phyloP scores from a whole-genome alignment of 2,113 vertebrate genomes.

The Hystrix cristata region DNA sequence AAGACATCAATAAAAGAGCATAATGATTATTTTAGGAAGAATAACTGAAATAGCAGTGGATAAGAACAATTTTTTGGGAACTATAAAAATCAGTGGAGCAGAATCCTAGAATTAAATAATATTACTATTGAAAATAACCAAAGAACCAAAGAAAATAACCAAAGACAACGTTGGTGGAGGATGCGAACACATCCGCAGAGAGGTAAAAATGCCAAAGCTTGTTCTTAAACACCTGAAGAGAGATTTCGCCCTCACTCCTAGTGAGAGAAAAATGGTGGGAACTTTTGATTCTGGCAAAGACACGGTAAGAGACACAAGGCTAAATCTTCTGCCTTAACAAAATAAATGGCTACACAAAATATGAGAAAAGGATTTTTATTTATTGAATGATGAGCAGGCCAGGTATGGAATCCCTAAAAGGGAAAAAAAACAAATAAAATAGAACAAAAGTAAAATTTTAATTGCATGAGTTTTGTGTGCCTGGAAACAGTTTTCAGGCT shows the following conservation, averaged over 20 bases:
- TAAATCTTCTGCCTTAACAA: constrained; percentile 19
- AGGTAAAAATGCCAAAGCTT: neutral
- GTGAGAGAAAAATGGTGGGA: constrained; percentile 13
- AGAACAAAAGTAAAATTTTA: neutral
- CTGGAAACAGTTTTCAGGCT: neutral
- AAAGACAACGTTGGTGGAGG: neutral
- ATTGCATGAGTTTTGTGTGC: neutral
- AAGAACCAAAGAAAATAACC: constrained; percentile 24
- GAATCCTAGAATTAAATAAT: constrained; percentile 51
- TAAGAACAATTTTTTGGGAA: constrained; percentile 54
- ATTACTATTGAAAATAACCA: constrained; percentile 28
- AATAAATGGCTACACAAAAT: constrained; percentile 18
- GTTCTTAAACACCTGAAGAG: neutral
- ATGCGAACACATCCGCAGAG: constrained; percentile 6
- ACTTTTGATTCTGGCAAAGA: constrained; percentile 23
- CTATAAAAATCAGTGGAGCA: constrained; percentile 22
- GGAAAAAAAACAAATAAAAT: neutral
- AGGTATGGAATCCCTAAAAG: neutral
- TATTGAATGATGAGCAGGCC: neutral
- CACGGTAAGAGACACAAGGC: neutral
- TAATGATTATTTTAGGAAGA: constrained; percentile 58
- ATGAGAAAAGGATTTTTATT: neutral
- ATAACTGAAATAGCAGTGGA: constrained; percentile 55
- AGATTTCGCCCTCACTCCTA: neutral
- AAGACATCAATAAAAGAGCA: neutral